phyloP scores from a whole-genome alignment of 2,888 invertebrate species.

The Drosophila pseudotalamancana region DNA sequence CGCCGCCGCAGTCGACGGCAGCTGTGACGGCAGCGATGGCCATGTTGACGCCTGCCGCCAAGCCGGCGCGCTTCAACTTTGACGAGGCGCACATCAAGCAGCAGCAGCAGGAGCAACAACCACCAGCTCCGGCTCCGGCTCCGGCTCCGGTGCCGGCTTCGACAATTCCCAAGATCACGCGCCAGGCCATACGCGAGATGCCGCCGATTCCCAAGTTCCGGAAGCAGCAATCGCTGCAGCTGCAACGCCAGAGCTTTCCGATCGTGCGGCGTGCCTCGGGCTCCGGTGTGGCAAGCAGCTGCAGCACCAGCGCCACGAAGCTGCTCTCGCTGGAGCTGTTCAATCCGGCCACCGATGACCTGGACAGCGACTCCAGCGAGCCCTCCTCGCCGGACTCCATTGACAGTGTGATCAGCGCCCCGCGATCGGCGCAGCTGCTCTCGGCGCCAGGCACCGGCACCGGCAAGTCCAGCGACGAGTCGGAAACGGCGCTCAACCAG shows the following conservation, averaged over 20 bases:
- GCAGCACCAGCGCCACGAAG: constrained; percentile 86
- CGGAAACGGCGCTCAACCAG: constrained; percentile 43
- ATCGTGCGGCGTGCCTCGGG: constrained; percentile 88
- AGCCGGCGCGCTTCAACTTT: constrained; percentile 51
- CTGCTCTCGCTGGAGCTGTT: constrained; percentile 92
- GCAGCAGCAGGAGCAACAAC: constrained; percentile 35
- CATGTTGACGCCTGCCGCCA: constrained; percentile 79
- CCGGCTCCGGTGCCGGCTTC: no score
- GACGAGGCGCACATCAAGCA: constrained; percentile 57
- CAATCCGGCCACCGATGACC: constrained; percentile 95
- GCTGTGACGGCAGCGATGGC: constrained; percentile 83
- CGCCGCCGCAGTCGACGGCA: constrained; percentile 82
- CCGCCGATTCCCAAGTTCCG: constrained; percentile 87
- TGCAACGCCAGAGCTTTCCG: constrained; percentile 86
- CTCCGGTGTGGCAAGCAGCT: constrained; percentile 81
- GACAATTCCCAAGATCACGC: constrained; percentile 85
- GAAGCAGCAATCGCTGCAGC: constrained; percentile 82
- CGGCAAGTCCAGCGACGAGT: constrained; percentile 59
- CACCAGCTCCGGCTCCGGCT: not conserved
- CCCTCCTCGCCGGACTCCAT: constrained; percentile 93
- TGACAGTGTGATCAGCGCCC: constrained; percentile 93
- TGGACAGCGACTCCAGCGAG: constrained; percentile 95
- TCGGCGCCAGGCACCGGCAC: constrained; percentile 36
- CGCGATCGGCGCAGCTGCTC: constrained; percentile 67
- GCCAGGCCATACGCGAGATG: constrained; percentile 87